Conservation (phyloP, 37 sponge, comb jelly and placozoan genomes). For the Beroe ovata region DNA sequence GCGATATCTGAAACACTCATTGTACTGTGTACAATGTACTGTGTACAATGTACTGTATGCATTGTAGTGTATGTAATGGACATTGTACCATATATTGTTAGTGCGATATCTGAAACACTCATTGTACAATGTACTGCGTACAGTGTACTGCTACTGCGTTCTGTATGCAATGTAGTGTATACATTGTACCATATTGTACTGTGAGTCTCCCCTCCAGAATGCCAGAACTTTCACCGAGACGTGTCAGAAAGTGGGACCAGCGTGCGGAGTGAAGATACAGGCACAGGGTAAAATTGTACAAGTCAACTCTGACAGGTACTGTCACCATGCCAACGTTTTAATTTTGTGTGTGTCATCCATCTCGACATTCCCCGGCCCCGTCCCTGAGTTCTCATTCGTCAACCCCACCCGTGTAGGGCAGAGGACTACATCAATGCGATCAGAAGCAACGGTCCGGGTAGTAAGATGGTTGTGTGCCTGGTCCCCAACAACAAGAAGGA, state of each 20-base stretch:
- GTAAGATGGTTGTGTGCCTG: constrained; percentile 26
- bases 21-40: no score
- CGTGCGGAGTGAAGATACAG: constrained; percentile 26
- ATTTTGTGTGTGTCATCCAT: no score
- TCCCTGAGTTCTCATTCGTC: no score
- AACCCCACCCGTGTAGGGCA: neutral
- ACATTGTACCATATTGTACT: no score
- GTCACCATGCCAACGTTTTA: no score
- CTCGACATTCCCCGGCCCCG: no score
- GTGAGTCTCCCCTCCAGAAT: neutral
- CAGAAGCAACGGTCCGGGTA: neutral
- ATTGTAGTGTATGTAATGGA: no score
- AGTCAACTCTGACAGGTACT: constrained; percentile 34
- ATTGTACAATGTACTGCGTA: no score
- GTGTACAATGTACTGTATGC: no score
- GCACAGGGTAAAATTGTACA: neutral
- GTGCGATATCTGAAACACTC: neutral
- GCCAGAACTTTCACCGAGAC: constrained; percentile 27
- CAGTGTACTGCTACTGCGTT: no score
- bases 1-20: neutral
- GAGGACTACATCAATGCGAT: constrained; percentile 68
- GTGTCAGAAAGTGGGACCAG: neutral
- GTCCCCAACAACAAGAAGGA: constrained; percentile 67
- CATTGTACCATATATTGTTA: no score
- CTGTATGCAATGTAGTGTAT: no score